These are phyloP conservation scores for Arothron firmamentum DNA, from an alignment of 2,113 vertebrate genomes.

Conservation along the genomic window DNA sequence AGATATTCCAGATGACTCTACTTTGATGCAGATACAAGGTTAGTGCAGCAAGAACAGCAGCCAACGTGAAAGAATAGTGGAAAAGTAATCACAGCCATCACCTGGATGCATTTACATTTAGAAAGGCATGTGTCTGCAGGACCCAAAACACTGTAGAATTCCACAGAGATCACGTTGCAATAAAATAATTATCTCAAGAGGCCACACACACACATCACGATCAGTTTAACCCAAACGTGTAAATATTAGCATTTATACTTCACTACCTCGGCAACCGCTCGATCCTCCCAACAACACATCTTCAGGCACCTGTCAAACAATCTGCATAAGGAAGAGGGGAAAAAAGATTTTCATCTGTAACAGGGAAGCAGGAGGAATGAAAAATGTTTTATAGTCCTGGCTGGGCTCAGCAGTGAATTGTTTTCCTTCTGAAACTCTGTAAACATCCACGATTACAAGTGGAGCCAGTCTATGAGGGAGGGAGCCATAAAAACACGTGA, in stretches of 20 bases:
- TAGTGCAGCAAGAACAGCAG: too few relatives aligned
- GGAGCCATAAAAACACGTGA: background rate
- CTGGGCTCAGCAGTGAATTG: constrained; percentile 4
- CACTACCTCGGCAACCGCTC: constrained; percentile 16
- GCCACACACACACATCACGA: too few relatives aligned
- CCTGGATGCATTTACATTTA: too few relatives aligned
- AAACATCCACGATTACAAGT: background rate
- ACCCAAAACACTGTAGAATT: background rate
- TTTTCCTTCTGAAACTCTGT: constrained; percentile 1
- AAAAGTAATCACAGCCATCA: too few relatives aligned
- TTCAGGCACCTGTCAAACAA: constrained; percentile 42
- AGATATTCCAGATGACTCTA: background rate
- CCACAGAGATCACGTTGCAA: background rate
- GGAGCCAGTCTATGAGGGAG: constrained; percentile 1
- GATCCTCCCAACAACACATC: constrained; percentile 24
- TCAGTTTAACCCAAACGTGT: constrained; percentile 13
- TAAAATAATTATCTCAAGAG: background rate
- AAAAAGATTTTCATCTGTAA: constrained; percentile 19
- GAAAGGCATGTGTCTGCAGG: too few relatives aligned
- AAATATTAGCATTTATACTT: constrained; percentile 36
- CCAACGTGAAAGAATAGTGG: too few relatives aligned
- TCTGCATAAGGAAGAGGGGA: constrained; percentile 6
- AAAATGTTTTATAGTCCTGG: background rate
- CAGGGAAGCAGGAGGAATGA: constrained; percentile 3
- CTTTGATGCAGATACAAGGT: background rate